Evolutionary conservation across 2,113 vertebrate species (phyloP).

Genomic region (Ciconia stormi): DNA sequence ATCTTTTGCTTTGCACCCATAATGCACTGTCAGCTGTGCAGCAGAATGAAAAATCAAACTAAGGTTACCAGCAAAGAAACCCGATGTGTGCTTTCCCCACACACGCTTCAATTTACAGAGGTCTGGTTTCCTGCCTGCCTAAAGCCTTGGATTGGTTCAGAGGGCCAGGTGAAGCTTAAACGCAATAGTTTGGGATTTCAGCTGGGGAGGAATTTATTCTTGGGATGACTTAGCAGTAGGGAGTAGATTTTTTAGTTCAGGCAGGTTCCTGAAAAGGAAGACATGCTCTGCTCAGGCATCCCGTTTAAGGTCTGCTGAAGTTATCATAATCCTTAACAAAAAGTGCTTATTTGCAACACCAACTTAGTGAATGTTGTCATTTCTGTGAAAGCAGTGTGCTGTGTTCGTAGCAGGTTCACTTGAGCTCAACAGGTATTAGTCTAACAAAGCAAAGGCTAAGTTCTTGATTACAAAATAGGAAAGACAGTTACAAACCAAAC

Average conservation of each 20-base stretch:
- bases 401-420: not conserved
- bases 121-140: not conserved
- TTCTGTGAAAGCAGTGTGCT: not conserved
- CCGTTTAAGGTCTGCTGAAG: not conserved
- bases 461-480: not conserved
- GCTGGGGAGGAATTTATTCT: not conserved
- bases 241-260: not conserved
- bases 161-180: not conserved
- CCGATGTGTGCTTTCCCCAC: accelerated
- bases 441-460: not conserved
- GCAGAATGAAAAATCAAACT: not conserved
- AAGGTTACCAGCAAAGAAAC: not conserved
- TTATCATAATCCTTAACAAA: not conserved
- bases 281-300: not conserved
- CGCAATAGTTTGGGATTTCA: not conserved
- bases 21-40: not conserved
- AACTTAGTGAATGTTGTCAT: not conserved
- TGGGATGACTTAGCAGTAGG: not conserved
- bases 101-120: accelerated
- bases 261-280: not conserved
- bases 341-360: not conserved
- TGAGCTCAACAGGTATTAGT: not conserved
- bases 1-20: not conserved
- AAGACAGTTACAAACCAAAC: not conserved
- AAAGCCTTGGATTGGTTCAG: not conserved